These are phyloP conservation scores for Zeus faber DNA, from an alignment of 2,113 vertebrate species.

Conservation along the genomic window DNA sequence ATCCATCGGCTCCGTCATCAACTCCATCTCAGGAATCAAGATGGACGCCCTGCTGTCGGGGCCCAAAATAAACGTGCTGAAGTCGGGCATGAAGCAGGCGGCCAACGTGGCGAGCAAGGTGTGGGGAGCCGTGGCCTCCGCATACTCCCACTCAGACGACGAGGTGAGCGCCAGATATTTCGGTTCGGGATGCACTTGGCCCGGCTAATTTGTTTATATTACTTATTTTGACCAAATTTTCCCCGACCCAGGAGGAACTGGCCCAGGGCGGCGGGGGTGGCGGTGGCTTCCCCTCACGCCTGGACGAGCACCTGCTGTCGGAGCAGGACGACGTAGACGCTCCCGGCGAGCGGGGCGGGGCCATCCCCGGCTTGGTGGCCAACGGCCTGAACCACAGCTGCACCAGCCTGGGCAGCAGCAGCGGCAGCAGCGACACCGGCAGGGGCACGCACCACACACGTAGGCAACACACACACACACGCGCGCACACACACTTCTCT, in stretches of 20 bases:
- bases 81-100: slow-evolving; percentile 93
- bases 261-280: slow-evolving; percentile 53
- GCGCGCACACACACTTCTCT: too few relatives aligned
- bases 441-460: slow-evolving; percentile 65
- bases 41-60: slow-evolving; percentile 90
- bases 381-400: slow-evolving; percentile 88
- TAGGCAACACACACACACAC: slow-evolving; percentile 22
- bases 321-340: slow-evolving; percentile 65
- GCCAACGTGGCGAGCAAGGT: slow-evolving; percentile 92
- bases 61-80: slow-evolving; percentile 93
- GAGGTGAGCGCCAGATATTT: slow-evolving; percentile 75
- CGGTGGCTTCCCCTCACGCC: slow-evolving; percentile 80
- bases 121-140: slow-evolving; percentile 90
- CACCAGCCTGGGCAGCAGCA: slow-evolving; percentile 92
- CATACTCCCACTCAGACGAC: slow-evolving; percentile 89
- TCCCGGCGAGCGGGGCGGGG: slow-evolving; percentile 57
- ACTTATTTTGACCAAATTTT: neutral
- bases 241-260: slow-evolving; percentile 80
- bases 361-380: slow-evolving; percentile 70
- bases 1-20: slow-evolving; percentile 90
- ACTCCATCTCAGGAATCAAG: slow-evolving; percentile 88
- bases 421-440: slow-evolving; percentile 85
- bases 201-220: too few relatives aligned
- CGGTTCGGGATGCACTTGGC: too few relatives aligned
- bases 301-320: slow-evolving; percentile 80